Evolutionary conservation across 2,113 vertebrate species (phyloP).

Genomic region (Tricholaema leucomelas): DNA sequence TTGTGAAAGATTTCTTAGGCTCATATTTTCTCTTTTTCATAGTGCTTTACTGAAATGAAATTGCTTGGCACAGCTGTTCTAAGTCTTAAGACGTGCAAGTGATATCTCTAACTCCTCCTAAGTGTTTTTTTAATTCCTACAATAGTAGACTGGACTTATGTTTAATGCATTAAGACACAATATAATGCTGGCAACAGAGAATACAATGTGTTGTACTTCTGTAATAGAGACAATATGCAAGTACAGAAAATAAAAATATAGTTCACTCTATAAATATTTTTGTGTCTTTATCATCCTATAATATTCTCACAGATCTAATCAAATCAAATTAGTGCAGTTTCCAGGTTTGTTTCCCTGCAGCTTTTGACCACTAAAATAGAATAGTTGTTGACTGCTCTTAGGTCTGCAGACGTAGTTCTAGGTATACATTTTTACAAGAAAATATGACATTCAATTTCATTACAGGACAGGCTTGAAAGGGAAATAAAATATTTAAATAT

Average conservation of each 20-base stretch:
- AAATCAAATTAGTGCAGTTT: background rate
- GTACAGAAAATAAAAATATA: background rate
- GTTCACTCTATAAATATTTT: background rate
- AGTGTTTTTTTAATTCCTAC: background rate
- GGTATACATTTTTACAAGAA: background rate
- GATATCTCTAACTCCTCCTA: background rate
- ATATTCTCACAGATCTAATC: background rate
- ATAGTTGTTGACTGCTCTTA: background rate
- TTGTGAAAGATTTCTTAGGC: background rate
- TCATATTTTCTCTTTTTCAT: background rate
- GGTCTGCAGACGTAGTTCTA: background rate
- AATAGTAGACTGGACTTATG: background rate
- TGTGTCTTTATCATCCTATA: background rate
- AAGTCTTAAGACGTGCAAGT: background rate
- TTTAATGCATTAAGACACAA: background rate
- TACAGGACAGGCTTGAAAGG: background rate
- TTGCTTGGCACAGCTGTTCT: conserved; percentile 1
- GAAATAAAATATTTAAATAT: background rate
- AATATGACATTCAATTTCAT: background rate
- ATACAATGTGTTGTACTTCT: background rate
- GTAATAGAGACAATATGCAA: background rate
- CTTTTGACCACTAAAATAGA: background rate
- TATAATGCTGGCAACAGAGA: background rate
- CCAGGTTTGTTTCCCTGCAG: background rate
- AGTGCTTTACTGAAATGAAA: background rate